phyloP scores from a whole-genome alignment of 2,113 vertebrate species.

The Orientallactaga bullata region DNA sequence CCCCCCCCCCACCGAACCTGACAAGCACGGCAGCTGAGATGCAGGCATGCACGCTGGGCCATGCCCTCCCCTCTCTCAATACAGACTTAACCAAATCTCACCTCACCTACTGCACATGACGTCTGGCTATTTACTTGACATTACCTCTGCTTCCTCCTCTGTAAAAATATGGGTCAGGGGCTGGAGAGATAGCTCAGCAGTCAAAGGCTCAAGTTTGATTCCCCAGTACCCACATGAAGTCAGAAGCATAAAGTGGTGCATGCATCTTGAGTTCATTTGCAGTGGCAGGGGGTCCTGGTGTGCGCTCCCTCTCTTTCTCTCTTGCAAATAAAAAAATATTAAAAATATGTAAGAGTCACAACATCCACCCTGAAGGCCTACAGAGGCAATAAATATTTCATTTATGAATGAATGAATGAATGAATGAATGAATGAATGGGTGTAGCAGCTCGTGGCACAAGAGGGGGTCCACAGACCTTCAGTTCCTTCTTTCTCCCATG shows the following conservation, averaged over 20 bases:
- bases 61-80: rapidly evolving
- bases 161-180: background rate
- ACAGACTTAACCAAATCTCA: background rate
- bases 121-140: background rate
- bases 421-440: background rate
- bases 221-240: too few species aligned
- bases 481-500: background rate
- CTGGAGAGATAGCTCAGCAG: too few species aligned
- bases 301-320: too few species aligned
- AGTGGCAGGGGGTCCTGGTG: too few species aligned
- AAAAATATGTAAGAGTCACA: background rate
- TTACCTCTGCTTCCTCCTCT: conserved; percentile 7
- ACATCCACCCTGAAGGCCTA: background rate
- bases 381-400: background rate
- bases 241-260: too few species aligned
- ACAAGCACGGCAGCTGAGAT: background rate
- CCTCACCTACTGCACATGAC: background rate
- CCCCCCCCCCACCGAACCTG: too few species aligned
- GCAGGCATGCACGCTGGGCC: background rate
- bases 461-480: background rate
- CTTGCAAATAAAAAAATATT: too few species aligned
- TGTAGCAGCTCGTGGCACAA: background rate
- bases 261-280: too few species aligned
- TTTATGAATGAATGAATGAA: background rate
- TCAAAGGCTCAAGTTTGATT: too few species aligned